Conservation (phyloP, 1,140 invertebrate species). For the Campoletis sonorensis region DNA sequence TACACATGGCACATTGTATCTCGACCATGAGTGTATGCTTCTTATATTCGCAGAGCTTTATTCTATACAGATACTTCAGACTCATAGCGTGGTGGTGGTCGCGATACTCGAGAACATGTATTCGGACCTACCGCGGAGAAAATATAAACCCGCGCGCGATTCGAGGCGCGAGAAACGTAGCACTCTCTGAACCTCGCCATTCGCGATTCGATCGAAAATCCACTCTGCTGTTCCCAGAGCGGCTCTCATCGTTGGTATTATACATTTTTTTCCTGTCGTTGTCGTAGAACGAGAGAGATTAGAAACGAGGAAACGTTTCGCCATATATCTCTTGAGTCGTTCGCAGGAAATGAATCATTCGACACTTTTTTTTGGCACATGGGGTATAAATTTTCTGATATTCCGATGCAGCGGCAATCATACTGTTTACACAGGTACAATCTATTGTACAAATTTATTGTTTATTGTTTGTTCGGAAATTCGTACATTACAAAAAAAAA, state of each 20-base stretch:
- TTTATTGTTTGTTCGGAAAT: no score
- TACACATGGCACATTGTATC: background rate
- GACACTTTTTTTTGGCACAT: no score
- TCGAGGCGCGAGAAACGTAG: constrained; percentile 19
- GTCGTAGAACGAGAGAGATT: background rate
- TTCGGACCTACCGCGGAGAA: constrained; percentile 43
- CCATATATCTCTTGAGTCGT: background rate
- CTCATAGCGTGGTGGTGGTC: background rate
- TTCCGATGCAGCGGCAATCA: no score
- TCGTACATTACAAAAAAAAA: no score
- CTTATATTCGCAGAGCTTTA: background rate
- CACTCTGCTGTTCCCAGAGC: background rate
- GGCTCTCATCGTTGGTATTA: background rate
- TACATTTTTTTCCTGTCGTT: no score
- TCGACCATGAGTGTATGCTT: background rate
- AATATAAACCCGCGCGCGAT: constrained; percentile 31
- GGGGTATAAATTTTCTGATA: no score
- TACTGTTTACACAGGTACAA: no score
- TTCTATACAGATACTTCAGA: constrained; percentile 19
- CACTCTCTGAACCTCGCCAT: background rate
- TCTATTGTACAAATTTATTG: no score
- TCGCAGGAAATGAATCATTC: background rate
- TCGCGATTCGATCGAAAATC: constrained; percentile 17
- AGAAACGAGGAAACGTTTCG: background rate
- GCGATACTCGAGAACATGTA: constrained; percentile 37